Conservation (phyloP, 1,140 invertebrate species). For the Drosophila tropicalis region DNA sequence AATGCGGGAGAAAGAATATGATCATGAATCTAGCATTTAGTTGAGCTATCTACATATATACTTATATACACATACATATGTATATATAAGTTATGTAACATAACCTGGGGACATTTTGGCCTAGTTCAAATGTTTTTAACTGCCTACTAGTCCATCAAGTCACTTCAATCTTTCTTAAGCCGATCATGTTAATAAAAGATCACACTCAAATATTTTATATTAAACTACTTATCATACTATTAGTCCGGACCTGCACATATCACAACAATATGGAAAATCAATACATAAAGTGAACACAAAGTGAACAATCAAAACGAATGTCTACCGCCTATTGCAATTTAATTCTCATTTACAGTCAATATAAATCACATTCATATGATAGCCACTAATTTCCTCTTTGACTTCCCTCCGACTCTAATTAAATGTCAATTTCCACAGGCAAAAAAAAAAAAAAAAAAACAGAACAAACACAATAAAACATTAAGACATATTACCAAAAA, state of each 20-base stretch:
- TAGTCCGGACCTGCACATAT: background rate
- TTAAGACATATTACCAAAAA: constrained; percentile 56
- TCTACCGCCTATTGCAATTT: constrained; percentile 56
- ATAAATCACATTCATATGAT: constrained; percentile 29
- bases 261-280: constrained; percentile 29
- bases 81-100: no score
- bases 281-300: constrained; percentile 19
- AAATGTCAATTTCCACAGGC: constrained; percentile 72
- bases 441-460: constrained; percentile 9
- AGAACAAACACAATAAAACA: constrained; percentile 47
- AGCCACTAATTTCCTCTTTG: constrained; percentile 52
- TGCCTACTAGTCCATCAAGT: no score
- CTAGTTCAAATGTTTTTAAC: no score
- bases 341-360: constrained; percentile 67
- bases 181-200: no score
- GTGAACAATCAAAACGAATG: background rate
- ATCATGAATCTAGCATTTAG: no score
- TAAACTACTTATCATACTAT: background rate
- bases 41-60: no score
- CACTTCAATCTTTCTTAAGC: no score
- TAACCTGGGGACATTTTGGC: no score
- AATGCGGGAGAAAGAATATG: no score
- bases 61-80: no score
- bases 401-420: constrained; percentile 41
- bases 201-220: no score